Evolutionary conservation across 2,888 invertebrate genomes (phyloP), one percentile per base, ranked within the genome.

Genomic region (Watsonalla cultraria): DNA sequence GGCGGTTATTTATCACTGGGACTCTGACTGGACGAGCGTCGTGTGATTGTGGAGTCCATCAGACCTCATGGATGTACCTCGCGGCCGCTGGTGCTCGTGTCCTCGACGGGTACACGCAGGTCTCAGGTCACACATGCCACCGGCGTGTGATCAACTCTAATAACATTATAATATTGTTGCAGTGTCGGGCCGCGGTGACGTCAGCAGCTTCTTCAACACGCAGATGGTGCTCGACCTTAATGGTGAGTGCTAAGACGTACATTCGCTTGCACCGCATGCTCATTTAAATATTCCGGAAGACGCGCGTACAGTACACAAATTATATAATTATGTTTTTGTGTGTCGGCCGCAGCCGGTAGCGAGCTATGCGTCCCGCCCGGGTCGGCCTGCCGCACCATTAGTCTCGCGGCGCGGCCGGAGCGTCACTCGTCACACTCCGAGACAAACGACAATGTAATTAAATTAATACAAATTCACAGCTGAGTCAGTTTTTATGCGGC

Each of bases 181-280:
- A 90, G 90, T 86, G 76, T 79, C 90, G 75, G 86, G 84, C 65
- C 90, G 88, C 79, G 86, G 86, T 70, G 88, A 88, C 87, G 87
- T 88, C 79, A 82, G 79, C 81, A 81, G 82, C 74, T 90, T 73
- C 80, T 89, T 86, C 86, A 85, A 88, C 76, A 88, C 90, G 62
- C 90, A 89, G 78, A 88, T 90, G 90, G 82, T 89, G 78, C 82
- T 90, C 78, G 89, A 90, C 82, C 86, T 89, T 68, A 88, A 89
- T 75, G 90, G 90, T 90, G 68, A 75, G 90, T 82, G 52, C 48
- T 61, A 74, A 45, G 62, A 62, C 46, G 57, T 46, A 69, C 46
- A 59, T 57, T 60, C 48, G 54, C 45, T 13, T 54, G 54, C 47
- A 15, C 9, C 37, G 33, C 35, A 33, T 34, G 45, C 65, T 73